phyloP scores from a whole-genome alignment of 2,888 invertebrate genomes.

The Phortica magna region DNA sequence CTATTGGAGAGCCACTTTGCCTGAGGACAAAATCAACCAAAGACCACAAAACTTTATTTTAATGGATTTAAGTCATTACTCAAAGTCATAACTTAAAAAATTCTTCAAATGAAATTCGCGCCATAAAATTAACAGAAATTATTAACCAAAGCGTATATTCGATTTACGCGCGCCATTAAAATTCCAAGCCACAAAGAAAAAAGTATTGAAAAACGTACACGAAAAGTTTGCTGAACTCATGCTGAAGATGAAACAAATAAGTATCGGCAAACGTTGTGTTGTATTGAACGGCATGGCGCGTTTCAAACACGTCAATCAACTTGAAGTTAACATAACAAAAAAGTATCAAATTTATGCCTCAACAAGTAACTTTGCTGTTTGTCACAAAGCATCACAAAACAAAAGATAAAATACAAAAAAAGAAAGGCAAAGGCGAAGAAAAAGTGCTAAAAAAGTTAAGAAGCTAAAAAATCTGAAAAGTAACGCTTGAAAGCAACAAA shows the following conservation, averaged over 20 bases:
- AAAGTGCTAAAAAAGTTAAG: neutral
- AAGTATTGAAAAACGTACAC: neutral
- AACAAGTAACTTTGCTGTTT: neutral
- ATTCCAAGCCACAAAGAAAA: neutral
- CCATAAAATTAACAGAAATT: no score
- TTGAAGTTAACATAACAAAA: constrained; percentile 10
- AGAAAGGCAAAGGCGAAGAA: neutral
- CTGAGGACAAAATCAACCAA: no score
- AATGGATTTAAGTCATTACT: no score
- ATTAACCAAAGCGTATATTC: no score
- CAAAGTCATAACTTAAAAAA: no score
- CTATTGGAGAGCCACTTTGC: no score
- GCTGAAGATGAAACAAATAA: neutral
- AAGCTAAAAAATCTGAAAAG: neutral
- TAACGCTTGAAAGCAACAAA: neutral
- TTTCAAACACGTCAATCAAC: constrained; percentile 15
- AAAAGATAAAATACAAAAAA: constrained; percentile 1
- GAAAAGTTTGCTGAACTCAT: constrained; percentile 24
- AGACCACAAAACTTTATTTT: no score
- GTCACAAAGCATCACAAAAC: no score
- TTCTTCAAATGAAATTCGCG: no score
- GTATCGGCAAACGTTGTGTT: neutral
- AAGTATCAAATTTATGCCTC: no score
- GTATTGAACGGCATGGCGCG: neutral
- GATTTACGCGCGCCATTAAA: neutral